These are phyloP conservation scores for Pelodytes ibericus DNA, from an alignment of 2,797 vertebrate species.

Conservation along the genomic window DNA sequence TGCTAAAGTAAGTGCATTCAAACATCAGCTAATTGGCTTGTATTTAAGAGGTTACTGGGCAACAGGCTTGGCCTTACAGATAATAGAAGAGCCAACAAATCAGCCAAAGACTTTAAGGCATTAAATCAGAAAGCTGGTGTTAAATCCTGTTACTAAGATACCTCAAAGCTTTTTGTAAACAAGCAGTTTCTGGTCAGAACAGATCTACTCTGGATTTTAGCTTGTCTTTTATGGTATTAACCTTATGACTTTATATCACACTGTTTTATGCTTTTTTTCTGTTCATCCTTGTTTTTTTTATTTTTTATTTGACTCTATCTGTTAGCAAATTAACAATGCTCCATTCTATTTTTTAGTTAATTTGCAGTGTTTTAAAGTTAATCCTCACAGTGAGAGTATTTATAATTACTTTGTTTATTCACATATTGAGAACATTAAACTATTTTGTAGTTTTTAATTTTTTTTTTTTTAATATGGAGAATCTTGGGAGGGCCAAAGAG, in stretches of 20 bases:
- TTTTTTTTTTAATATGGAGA: not conserved
- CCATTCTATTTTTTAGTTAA: too few relatives aligned
- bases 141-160: conserved; percentile 22
- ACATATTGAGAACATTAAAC: too few relatives aligned
- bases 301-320: not conserved
- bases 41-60: conserved; percentile 23
- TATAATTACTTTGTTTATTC: not conserved
- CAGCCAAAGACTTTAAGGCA: conserved; percentile 6
- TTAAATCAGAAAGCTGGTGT: conserved; percentile 14
- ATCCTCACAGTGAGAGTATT: not conserved
- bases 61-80: not conserved
- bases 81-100: conserved; percentile 28
- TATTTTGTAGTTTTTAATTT: not conserved
- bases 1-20: too few relatives aligned
- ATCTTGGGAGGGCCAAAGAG: not conserved
- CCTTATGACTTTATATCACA: not conserved
- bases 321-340: too few relatives aligned
- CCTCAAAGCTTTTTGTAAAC: conserved; percentile 13
- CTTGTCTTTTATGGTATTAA: not conserved
- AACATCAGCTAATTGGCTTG: not conserved
- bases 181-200: not conserved
- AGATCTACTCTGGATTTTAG: not conserved
- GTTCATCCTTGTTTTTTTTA: too few relatives aligned
- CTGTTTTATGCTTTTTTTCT: not conserved
- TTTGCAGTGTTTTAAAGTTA: too few relatives aligned